phyloP scores from a whole-genome alignment of 2,797 vertebrate genomes.

The Erithacus rubecula region DNA sequence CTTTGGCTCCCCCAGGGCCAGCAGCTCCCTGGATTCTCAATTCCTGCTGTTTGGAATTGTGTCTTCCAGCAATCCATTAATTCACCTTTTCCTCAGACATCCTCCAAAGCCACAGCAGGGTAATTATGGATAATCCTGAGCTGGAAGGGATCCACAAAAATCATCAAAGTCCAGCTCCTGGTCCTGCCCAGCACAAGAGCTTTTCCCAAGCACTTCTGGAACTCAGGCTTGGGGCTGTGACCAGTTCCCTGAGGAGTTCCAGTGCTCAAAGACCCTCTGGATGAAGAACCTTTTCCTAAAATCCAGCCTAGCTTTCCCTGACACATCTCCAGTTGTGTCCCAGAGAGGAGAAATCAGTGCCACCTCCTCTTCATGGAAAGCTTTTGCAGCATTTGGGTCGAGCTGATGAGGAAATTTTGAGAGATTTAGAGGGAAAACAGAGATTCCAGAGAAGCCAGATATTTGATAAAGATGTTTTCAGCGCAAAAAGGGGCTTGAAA shows the following conservation, averaged over 20 bases:
- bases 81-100: background rate
- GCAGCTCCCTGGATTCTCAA: background rate
- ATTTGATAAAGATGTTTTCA: background rate
- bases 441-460: background rate
- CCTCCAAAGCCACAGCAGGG: background rate
- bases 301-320: background rate
- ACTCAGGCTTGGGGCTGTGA: background rate
- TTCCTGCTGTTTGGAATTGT: background rate
- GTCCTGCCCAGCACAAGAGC: background rate
- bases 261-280: background rate
- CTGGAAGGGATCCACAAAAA: background rate
- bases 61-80: background rate
- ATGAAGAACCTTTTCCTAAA: background rate
- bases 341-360: accelerated
- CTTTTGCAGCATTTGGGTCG: background rate
- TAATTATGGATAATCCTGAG: background rate
- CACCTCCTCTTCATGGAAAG: background rate
- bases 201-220: background rate
- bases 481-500: background rate
- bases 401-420: background rate
- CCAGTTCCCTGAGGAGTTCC: background rate
- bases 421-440: background rate
- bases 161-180: background rate
- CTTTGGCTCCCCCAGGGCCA: background rate
- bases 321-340: background rate